Conservation (phyloP, 2,113 vertebrate genomes). For the Corydoras sp. region DNA sequence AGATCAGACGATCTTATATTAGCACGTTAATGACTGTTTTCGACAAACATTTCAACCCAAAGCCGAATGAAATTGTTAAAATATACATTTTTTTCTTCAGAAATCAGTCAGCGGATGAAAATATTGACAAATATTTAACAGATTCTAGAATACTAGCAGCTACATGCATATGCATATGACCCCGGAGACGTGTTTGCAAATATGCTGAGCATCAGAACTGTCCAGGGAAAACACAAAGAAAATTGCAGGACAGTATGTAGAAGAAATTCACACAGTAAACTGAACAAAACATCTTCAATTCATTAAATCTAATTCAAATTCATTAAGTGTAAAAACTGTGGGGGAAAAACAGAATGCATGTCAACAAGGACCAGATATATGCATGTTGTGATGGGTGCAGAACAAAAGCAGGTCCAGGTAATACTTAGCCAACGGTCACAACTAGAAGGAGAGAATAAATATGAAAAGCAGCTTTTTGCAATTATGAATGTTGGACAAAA, state of each 20-base stretch:
- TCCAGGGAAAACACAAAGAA: constrained; percentile 20
- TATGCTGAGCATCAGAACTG: constrained; percentile 20
- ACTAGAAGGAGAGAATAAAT: not conserved
- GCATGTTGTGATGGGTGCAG: constrained; percentile 6
- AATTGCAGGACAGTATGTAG: constrained; percentile 4
- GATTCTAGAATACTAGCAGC: constrained; percentile 19
- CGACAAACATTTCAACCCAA: constrained; percentile 11
- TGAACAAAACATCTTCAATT: not conserved
- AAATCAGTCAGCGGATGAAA: constrained; percentile 18
- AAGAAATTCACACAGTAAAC: constrained; percentile 15
- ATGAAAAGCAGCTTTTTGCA: not conserved
- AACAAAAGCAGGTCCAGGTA: too few species aligned
- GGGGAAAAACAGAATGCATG: constrained; percentile 8
- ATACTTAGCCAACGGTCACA: too few species aligned
- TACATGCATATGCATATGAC: constrained; percentile 26
- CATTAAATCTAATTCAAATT: constrained; percentile 1
- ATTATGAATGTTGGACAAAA: not conserved
- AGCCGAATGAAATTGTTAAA: constrained; percentile 18
- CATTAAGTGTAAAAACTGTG: constrained; percentile 22
- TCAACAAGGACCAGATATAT: constrained; percentile 7
- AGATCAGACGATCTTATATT: not conserved
- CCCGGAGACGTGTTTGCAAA: constrained; percentile 1
- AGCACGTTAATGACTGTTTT: not conserved
- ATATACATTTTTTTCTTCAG: constrained; percentile 35
- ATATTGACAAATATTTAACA: constrained; percentile 25